Evolutionary conservation across 2,888 invertebrate species (phyloP).

Genomic region (Rotaria macrura): DNA sequence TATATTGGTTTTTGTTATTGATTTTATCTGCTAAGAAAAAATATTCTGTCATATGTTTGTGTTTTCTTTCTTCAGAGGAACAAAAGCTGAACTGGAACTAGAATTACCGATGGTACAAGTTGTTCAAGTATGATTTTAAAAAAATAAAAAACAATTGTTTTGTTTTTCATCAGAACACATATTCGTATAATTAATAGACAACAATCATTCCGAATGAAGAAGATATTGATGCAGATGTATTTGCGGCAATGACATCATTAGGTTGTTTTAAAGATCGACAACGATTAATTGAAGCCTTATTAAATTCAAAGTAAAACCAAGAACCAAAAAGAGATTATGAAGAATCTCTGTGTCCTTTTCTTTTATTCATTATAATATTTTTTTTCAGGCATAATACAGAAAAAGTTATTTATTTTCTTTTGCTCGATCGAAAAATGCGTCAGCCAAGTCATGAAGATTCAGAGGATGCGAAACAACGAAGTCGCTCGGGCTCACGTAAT

Average conservation of each 20-base stretch:
- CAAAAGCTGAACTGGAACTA: slow-evolving; percentile 80
- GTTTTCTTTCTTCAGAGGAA: slow-evolving; percentile 54
- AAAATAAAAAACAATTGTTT: no score
- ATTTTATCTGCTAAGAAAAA: not conserved
- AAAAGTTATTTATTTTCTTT: slow-evolving; percentile 94
- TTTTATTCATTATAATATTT: no score
- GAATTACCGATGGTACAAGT: slow-evolving; percentile 99
- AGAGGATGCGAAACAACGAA: slow-evolving; percentile 55
- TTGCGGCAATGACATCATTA: slow-evolving; percentile 89
- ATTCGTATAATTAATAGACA: slow-evolving; percentile 55
- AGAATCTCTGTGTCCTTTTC: no score
- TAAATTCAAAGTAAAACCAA: slow-evolving; percentile 68
- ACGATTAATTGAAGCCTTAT: slow-evolving; percentile 78
- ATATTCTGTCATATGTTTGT: not conserved
- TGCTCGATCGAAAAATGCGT: slow-evolving; percentile 85
- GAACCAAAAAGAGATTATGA: slow-evolving; percentile 51
- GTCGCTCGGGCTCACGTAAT: slow-evolving; percentile 27
- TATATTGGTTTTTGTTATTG: not conserved
- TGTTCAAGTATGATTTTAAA: slow-evolving; percentile 60
- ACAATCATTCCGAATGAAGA: slow-evolving; percentile 87
- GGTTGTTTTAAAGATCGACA: slow-evolving; percentile 98
- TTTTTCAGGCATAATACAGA: slow-evolving; percentile 93
- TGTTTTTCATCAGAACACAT: no score
- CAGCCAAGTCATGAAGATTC: slow-evolving; percentile 90
- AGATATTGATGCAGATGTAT: slow-evolving; percentile 90